A percentile compares a stretch with the other conserved stretches of the same genome.
These are phyloP conservation scores for Hyperoplus lanceolatus DNA, from an alignment of 2,797 vertebrate genomes.

Conservation along the genomic window DNA sequence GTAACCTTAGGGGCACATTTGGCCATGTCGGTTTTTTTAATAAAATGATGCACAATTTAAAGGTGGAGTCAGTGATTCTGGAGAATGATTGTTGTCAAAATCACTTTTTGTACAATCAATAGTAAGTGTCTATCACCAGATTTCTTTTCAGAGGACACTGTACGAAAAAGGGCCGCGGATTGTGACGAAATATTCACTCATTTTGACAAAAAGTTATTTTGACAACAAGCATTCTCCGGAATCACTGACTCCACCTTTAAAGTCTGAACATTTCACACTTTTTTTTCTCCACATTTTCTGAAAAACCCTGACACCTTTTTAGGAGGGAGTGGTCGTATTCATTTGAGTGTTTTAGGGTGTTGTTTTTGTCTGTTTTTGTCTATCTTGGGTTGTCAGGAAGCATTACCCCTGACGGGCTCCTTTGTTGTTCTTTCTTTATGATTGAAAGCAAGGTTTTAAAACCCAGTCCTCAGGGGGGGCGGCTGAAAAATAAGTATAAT, in stretches of 20 bases:
- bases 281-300: slow-evolving; percentile 3
- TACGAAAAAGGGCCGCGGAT: too few relatives aligned
- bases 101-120: too few relatives aligned
- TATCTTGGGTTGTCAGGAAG: slow-evolving; percentile 80
- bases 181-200: too few relatives aligned
- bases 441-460: slow-evolving; percentile 75
- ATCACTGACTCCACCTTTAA: not conserved
- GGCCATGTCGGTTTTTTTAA: not conserved
- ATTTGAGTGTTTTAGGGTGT: slow-evolving; percentile 59
- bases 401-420: slow-evolving; percentile 70
- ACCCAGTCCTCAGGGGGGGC: slow-evolving; percentile 65
- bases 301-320: slow-evolving; percentile 28
- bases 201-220: too few relatives aligned
- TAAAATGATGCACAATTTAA: slow-evolving; percentile 12
- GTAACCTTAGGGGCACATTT: slow-evolving; percentile 13
- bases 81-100: not conserved
- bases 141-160: too few relatives aligned
- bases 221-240: too few relatives aligned
- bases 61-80: too few relatives aligned
- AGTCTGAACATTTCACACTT: not conserved
- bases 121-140: too few relatives aligned
- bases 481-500: slow-evolving; percentile 72
- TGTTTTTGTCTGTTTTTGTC: slow-evolving; percentile 74
- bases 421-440: slow-evolving; percentile 81
- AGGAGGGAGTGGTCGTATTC: not conserved